Conservation (phyloP, 92 coral and sea anemone genomes). For the Paramuricea clavata region DNA sequence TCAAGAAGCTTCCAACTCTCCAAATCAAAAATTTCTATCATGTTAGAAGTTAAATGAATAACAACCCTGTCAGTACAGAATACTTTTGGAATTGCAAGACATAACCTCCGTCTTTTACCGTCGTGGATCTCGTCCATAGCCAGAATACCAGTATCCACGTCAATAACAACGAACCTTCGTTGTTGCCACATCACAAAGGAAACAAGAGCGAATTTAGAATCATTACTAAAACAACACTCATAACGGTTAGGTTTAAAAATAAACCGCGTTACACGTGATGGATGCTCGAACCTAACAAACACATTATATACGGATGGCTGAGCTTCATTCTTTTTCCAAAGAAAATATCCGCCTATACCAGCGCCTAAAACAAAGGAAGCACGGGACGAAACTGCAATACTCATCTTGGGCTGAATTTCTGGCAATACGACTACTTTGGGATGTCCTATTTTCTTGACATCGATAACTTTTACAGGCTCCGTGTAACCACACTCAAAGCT, state of each 20-base stretch:
- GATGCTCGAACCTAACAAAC: not conserved
- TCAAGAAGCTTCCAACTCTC: not conserved
- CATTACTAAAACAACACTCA: not conserved
- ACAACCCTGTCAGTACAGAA: not conserved
- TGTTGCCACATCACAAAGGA: no score
- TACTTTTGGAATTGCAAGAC: not conserved
- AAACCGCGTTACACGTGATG: no score
- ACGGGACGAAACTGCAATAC: not conserved
- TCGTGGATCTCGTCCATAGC: no score
- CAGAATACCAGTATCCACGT: not conserved
- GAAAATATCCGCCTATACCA: not conserved
- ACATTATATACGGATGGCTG: not conserved
- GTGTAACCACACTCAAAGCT: not conserved
- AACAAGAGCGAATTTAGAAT: not conserved
- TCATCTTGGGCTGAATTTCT: not conserved
- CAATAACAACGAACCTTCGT: no score
- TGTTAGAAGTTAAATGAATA: not conserved
- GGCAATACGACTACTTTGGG: not conserved
- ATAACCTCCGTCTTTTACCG: no score
- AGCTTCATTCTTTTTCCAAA: not conserved
- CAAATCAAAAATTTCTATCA: not conserved
- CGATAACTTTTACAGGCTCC: constrained; percentile 6
- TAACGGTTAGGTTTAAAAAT: no score
- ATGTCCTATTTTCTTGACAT: not conserved
- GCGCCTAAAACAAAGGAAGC: not conserved